Percentiles rank a stretch among this genome's conserved stretches.
These are phyloP conservation scores for Acipenser ruthenus DNA, from an alignment of 2,797 vertebrate genomes.

Conservation along the genomic window DNA sequence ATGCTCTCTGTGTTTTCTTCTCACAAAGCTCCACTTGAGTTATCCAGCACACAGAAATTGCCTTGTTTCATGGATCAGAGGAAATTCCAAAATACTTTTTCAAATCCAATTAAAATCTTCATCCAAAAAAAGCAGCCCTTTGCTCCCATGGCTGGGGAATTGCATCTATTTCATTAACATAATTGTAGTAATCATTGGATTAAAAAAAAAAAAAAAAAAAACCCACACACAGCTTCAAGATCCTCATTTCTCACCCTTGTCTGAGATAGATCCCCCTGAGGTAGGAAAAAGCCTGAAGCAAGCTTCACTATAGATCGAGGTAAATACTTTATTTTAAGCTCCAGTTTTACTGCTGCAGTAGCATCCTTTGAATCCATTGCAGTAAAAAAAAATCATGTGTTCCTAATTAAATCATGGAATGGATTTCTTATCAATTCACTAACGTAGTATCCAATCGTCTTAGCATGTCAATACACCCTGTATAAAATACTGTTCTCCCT, in stretches of 20 bases:
- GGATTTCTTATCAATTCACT: not conserved
- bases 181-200: not conserved
- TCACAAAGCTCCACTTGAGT: not conserved
- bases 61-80: slow-evolving; percentile 22
- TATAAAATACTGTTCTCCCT: not conserved
- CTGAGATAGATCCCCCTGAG: not conserved
- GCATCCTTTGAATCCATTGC: not conserved
- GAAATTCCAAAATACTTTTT: not conserved
- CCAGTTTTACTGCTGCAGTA: not conserved
- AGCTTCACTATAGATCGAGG: not conserved
- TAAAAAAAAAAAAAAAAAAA: not conserved
- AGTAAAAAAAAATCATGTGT: not conserved
- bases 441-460: not conserved
- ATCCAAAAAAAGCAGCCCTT: not conserved
- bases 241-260: not conserved
- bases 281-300: not conserved
- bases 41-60: slow-evolving; percentile 22
- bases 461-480: not conserved
- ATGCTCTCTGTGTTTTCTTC: not conserved
- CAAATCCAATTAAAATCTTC: not conserved
- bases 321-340: not conserved
- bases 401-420: not conserved
- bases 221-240: not conserved
- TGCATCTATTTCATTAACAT: not conserved
- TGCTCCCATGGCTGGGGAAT: not conserved